phyloP scores from a whole-genome alignment of 2,113 vertebrate genomes.

The Gymnorhina tibicen region DNA sequence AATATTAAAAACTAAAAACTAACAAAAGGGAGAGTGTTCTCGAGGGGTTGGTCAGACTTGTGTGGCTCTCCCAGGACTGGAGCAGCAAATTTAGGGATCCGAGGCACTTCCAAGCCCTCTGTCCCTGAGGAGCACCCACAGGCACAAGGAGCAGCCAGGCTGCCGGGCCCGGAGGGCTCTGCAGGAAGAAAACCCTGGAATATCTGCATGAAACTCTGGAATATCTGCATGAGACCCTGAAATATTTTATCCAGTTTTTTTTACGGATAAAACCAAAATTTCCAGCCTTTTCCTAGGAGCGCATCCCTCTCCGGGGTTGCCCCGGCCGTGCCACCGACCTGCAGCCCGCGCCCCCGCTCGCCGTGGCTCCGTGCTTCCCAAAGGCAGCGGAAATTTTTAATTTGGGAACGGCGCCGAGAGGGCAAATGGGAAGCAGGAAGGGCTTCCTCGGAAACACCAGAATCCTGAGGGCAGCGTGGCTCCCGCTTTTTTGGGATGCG shows the following conservation, averaged over 20 bases:
- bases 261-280: neutral
- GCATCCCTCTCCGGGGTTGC: neutral
- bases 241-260: no score
- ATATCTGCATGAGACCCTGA: neutral
- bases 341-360: conserved; percentile 6
- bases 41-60: neutral
- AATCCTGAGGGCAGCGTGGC: neutral
- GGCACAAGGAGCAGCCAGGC: neutral
- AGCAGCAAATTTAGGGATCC: neutral
- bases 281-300: neutral
- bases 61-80: neutral
- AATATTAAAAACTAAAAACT: neutral
- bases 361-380: neutral
- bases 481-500: neutral
- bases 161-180: neutral
- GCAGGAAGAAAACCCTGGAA: neutral
- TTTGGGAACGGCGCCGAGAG: conserved; percentile 23
- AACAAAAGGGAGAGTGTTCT: neutral
- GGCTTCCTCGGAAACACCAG: neutral
- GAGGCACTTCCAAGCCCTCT: neutral
- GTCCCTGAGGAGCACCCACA: neutral
- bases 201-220: fast-evolving
- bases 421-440: conserved; percentile 55
- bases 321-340: neutral
- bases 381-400: conserved; percentile 35